Evolutionary conservation across 2,113 vertebrate species (phyloP).

Genomic region (Egretta garzetta): DNA sequence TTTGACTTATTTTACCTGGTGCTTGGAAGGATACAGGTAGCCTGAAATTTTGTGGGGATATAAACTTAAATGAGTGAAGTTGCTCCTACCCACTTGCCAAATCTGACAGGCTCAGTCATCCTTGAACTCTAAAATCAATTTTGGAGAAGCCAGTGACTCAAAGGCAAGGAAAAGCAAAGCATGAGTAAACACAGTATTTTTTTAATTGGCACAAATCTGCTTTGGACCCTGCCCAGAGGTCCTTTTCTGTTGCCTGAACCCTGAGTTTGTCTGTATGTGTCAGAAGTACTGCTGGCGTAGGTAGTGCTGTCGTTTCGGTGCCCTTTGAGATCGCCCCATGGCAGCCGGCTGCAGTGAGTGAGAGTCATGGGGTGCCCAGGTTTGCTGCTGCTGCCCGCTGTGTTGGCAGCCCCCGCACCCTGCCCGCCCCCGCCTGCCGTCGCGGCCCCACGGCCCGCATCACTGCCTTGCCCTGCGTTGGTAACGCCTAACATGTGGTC

Average conservation of each 20-base stretch:
- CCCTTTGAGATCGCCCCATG: background rate
- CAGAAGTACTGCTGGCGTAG: background rate
- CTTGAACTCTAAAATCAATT: background rate
- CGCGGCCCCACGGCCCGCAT: rapidly evolving
- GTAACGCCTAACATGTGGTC: too few relatives aligned
- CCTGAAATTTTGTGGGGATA: background rate
- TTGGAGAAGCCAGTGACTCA: background rate
- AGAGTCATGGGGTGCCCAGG: rapidly evolving
- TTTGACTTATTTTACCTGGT: background rate
- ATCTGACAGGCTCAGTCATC: background rate
- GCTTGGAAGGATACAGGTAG: background rate
- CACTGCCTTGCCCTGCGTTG: rapidly evolving
- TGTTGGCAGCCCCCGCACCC: rapidly evolving
- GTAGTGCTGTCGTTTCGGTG: rapidly evolving
- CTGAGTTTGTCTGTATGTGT: background rate
- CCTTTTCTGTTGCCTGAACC: background rate
- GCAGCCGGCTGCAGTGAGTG: background rate
- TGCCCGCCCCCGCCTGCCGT: rapidly evolving
- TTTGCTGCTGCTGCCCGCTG: background rate
- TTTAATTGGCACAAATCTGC: background rate
- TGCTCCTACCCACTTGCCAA: background rate
- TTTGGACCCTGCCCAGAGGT: background rate
- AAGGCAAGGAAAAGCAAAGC: background rate
- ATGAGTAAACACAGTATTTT: background rate
- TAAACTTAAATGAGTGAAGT: background rate